phyloP scores from a whole-genome alignment of 53 echinoderm and acorn worm species.

The Apostichopus leukothele region DNA sequence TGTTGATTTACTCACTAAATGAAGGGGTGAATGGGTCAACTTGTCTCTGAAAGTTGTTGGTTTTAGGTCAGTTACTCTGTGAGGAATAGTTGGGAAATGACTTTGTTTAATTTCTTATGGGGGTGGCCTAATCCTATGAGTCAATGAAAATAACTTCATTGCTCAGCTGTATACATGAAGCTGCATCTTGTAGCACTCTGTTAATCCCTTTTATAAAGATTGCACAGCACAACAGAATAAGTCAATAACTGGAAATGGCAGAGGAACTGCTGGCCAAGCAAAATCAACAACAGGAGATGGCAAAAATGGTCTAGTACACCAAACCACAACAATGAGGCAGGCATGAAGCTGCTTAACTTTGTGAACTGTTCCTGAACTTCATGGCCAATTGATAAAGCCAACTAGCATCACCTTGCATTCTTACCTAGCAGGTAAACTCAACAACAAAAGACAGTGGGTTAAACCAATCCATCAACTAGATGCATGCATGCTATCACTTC shows the following conservation, averaged over 20 bases:
- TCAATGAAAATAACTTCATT: constrained; percentile 26
- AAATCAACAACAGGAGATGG: not conserved
- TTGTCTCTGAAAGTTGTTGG: not conserved
- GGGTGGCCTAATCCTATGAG: constrained; percentile 22
- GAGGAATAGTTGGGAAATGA: constrained; percentile 6
- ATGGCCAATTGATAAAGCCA: not conserved
- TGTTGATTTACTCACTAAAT: too few relatives aligned
- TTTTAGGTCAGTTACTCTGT: not conserved
- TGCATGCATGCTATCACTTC: too few relatives aligned
- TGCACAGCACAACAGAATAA: constrained; percentile 17
- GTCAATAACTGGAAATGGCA: constrained; percentile 44
- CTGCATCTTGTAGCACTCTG: not conserved
- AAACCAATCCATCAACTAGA: too few relatives aligned
- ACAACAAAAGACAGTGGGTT: too few relatives aligned
- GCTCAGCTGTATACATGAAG: constrained; percentile 38
- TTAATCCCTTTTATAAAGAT: constrained; percentile 31
- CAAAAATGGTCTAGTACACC: not conserved
- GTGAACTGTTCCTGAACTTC: not conserved
- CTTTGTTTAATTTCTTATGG: not conserved
- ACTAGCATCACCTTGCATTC: too few relatives aligned
- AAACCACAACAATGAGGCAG: not conserved
- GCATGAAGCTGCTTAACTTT: not conserved
- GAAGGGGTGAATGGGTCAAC: not conserved
- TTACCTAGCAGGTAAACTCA: too few relatives aligned
- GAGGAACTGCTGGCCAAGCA: not conserved